phyloP scores from a whole-genome alignment of 2,113 vertebrate species.

The Polypterus bichir region DNA sequence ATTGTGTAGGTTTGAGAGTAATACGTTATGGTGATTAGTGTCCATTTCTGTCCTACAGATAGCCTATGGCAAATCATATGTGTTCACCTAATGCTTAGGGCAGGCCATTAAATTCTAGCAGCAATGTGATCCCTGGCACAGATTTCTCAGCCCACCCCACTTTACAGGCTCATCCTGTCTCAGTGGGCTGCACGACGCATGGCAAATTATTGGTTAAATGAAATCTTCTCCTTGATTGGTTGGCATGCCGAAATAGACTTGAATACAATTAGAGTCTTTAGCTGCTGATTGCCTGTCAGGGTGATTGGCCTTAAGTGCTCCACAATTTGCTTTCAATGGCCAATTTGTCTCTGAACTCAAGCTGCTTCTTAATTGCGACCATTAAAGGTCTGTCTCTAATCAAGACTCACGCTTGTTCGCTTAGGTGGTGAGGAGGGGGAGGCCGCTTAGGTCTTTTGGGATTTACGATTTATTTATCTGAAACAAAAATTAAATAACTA shows the following conservation, averaged over 20 bases:
- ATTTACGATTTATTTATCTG: slow-evolving; percentile 5
- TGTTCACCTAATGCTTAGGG: no score
- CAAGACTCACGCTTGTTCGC: slow-evolving; percentile 29
- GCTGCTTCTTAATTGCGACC: slow-evolving; percentile 58
- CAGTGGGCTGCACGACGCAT: not conserved
- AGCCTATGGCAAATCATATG: no score
- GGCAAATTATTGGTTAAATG: slow-evolving; percentile 44
- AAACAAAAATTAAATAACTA: slow-evolving; percentile 30
- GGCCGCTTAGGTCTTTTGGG: slow-evolving; percentile 13
- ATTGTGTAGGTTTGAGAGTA: no score
- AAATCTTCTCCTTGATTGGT: slow-evolving; percentile 23
- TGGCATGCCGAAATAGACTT: slow-evolving; percentile 39
- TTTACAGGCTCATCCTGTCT: slow-evolving; percentile 12
- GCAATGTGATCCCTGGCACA: not conserved
- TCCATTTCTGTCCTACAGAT: no score
- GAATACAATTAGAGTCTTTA: slow-evolving; percentile 36
- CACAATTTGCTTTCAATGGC: slow-evolving; percentile 42
- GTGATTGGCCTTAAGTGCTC: slow-evolving; percentile 42
- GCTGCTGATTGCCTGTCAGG: slow-evolving; percentile 54
- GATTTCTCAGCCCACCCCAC: slow-evolving; percentile 11
- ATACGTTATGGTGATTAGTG: no score
- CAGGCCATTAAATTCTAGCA: no score
- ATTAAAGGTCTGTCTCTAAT: slow-evolving; percentile 46
- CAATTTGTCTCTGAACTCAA: slow-evolving; percentile 54
- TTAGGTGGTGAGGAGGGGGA: slow-evolving; percentile 4